Percentiles rank a stretch among this genome's conserved stretches.
Evolutionary conservation across 1,140 invertebrate species (phyloP).

Genomic region (Aphidius gifuensis): DNA sequence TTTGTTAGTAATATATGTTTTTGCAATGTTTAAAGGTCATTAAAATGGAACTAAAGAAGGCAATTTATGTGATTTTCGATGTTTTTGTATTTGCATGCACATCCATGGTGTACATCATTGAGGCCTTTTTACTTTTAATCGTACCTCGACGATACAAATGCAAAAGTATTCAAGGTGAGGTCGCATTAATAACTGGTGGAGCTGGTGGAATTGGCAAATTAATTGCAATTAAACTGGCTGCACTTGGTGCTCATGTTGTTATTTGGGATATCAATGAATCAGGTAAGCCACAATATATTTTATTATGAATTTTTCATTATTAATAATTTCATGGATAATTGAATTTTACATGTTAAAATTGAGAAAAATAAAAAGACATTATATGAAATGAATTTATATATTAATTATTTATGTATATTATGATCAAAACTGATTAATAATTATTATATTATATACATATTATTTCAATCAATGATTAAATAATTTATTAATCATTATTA

Average conservation of each 20-base stretch:
- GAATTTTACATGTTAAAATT: no score
- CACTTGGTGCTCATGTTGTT: slow-evolving; percentile 75
- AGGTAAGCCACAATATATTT: slow-evolving; percentile 57
- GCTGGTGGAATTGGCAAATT: slow-evolving; percentile 85
- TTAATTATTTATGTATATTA: no score
- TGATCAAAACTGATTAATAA: no score
- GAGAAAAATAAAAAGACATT: no score
- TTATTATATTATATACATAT: no score
- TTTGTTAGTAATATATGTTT: background rate
- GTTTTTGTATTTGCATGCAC: slow-evolving; percentile 37
- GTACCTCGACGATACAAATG: slow-evolving; percentile 52
- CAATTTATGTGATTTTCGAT: slow-evolving; percentile 33
- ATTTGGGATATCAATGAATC: slow-evolving; percentile 89
- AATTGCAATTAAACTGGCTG: slow-evolving; percentile 74
- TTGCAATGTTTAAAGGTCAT: background rate
- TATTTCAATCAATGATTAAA: no score
- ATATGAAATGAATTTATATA: no score
- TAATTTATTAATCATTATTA: no score
- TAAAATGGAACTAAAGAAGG: slow-evolving; percentile 33
- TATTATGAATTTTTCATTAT: background rate
- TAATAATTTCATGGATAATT: background rate
- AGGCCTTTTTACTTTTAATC: slow-evolving; percentile 49
- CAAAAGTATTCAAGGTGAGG: slow-evolving; percentile 66
- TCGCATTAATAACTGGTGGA: slow-evolving; percentile 84
- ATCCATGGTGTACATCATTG: slow-evolving; percentile 40